Base-by-base conservation (phyloP, 2,113 vertebrate genomes). In the Barnardius zonarius region DNA sequence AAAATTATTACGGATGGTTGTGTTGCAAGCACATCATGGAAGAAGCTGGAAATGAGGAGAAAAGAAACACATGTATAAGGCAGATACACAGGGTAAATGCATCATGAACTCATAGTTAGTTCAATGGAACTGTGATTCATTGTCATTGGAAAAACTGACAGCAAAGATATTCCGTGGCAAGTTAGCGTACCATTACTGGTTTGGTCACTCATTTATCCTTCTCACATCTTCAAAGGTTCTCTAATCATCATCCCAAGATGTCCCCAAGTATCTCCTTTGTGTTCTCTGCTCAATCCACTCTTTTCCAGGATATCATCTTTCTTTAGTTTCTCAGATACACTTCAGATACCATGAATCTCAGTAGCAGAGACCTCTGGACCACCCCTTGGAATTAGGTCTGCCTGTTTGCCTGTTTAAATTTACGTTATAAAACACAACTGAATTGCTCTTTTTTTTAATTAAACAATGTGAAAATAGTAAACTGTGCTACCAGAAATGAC, bases 401-500 rank as follows among this genome's bases (percentile, higher is more conserved):
- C 63, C 43, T 73, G 49, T 61, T 83, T 91, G 64, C 52, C 96
- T 88, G 85, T 79, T 95, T 88, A 88, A 95, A 93, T 31, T 24
- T 57, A 48, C 92, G 35, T 68, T 89, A 83, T n/a, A 76, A 94
- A 95, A 88, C 44, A 77, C 28, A 23, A 24, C 55, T 72, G 49
- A 64, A 76, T 39, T 68, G 33, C 7, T 52, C 3, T 70, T 37
- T 93, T 37, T 93, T 93, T 82, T 37, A 83, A 85, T 91, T 83
- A 90, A 72, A 70, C 13, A 33, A 70, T 49, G 48, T 48, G 63
- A 85, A 31, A 88, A 57, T 28, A 43, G 37, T 33, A 78, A 97
- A 86, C 66, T n/a, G 30, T 91, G 75, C 82, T 94, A 84, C 67
- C 81, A 94, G 54, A 97, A 85, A 89, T 68, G 5, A 92, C 64